Evolutionary conservation across 2,113 vertebrate species (phyloP), one percentile per base, ranked within the genome.

Genomic region (Rhinoptilus africanus): DNA sequence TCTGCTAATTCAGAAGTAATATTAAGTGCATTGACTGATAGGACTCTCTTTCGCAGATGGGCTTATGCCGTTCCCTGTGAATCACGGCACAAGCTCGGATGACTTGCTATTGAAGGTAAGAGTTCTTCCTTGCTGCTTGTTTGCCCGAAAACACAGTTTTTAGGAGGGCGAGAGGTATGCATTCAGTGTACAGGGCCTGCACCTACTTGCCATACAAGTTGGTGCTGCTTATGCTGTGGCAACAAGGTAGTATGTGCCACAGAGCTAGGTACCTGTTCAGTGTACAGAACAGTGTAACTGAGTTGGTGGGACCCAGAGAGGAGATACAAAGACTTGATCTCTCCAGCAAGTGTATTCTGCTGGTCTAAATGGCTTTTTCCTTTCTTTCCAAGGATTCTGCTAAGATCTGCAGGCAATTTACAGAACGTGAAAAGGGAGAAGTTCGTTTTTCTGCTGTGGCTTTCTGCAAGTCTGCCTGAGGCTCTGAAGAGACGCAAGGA

Each of bases 401-500:
- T 35, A 98, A 98, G 97, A 98, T 99, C 96, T 99, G 99, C 97
- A 98, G 98, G 72, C 99, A 98, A 64, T 99, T 99, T 91, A 98
- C 98, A 27, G 98, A 99, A 90, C 98, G 99, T 14, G 99, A 99
- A 96, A 98, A 99, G 89, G 99, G 98, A 27, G 99, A 99, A 90
- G 98, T 99, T 47, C 99, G 99, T 57, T 99, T 99, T 97, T 99
- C 99, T 13, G 99, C 99, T 0, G 99, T 99, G 97, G 99, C 99
- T 41, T 98, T 99, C 30, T 99, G 98, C 98, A 99, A 98, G 82
- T 98, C 98, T 88, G 99, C 98, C 76, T 98, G 95, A 97, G 75
- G 71, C 32, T 85, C 85, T 21, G 14, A 98, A 81, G 35, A 79
- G 54, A 35, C 41, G 48, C 88, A 48, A 84, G 45, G 75, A 95